Evolutionary conservation across 1,140 invertebrate species (phyloP).

Genomic region (Battus philenor): DNA sequence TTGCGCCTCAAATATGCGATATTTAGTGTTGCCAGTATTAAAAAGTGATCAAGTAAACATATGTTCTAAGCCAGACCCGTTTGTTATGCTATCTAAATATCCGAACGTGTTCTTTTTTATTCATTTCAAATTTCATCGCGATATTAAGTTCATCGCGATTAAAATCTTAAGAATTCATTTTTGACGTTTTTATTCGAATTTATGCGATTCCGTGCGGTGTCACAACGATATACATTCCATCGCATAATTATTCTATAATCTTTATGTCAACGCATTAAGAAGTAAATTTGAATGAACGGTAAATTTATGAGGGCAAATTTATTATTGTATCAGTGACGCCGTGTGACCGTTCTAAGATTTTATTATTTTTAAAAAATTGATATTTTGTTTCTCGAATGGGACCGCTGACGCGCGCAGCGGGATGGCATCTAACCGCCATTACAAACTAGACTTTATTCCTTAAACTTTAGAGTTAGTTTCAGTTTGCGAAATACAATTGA

Average conservation of each 20-base stretch:
- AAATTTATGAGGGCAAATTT: no score
- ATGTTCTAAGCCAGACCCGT: no score
- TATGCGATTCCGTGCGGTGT: constrained; percentile 47
- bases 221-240: constrained; percentile 19
- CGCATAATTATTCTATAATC: constrained; percentile 3
- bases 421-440: constrained; percentile 24
- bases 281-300: constrained; percentile 18
- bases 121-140: constrained; percentile 67
- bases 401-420: constrained; percentile 66
- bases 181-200: constrained; percentile 73
- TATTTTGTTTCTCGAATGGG: constrained; percentile 67
- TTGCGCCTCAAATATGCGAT: no score
- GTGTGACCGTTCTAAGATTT: constrained; percentile 70
- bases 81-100: no score
- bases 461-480: constrained; percentile 26
- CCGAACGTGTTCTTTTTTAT: constrained; percentile 63
- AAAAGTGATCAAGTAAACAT: no score
- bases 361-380: constrained; percentile 72
- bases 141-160: constrained; percentile 70
- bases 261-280: constrained; percentile 13
- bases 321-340: constrained; percentile 35
- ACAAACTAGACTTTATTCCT: constrained; percentile 30
- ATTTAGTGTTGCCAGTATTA: no score
- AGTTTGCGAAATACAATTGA: constrained; percentile 25
- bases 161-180: constrained; percentile 70